Conservation (phyloP, 2,888 invertebrate genomes). For the Epsilonema sp. region DNA sequence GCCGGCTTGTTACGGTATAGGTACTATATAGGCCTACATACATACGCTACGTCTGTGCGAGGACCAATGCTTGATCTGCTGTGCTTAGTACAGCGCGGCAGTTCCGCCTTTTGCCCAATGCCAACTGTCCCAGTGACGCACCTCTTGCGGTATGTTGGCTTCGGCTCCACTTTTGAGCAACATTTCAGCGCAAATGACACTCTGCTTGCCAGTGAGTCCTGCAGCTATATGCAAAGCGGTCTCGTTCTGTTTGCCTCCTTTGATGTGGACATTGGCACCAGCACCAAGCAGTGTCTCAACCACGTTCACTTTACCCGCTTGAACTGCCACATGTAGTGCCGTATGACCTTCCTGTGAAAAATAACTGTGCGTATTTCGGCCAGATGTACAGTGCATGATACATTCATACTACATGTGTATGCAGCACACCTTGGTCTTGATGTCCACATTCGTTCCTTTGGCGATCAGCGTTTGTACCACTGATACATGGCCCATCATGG, state of each 20-base stretch:
- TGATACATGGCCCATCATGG: conserved; percentile 83
- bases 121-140: conserved; percentile 15
- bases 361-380: no score
- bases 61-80: no score
- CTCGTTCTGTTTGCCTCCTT: conserved; percentile 51
- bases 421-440: conserved; percentile 73
- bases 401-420: no score
- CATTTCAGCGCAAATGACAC: conserved; percentile 84
- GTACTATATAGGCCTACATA: no score
- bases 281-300: conserved; percentile 85
- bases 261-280: conserved; percentile 87
- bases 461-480: conserved; percentile 73
- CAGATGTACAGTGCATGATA: no score
- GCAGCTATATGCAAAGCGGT: conserved; percentile 95
- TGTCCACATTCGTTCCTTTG: conserved; percentile 88
- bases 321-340: conserved; percentile 83
- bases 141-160: conserved; percentile 79
- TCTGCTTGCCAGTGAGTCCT: conserved; percentile 49
- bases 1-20: no score
- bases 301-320: conserved; percentile 29
- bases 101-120: no score
- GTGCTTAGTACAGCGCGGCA: no score
- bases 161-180: conserved; percentile 89
- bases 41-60: no score
- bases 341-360: conserved; percentile 72